These are phyloP conservation scores for Myotis davidii DNA, from an alignment of 2,113 vertebrate species.

Conservation along the genomic window DNA sequence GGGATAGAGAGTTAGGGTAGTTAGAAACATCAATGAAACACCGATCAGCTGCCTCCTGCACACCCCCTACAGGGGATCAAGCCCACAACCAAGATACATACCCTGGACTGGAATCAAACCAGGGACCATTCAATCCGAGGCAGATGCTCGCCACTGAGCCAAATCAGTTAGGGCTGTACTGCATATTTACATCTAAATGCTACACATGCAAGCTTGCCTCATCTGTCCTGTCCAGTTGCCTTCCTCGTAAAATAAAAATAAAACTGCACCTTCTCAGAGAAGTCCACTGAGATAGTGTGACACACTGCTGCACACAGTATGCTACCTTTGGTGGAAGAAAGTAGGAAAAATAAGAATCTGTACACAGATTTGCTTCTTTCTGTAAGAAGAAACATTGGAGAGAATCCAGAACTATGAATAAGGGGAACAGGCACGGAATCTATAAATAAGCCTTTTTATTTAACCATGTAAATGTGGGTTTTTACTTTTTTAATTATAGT, in stretches of 20 bases:
- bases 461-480: fast-evolving
- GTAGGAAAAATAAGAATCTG: not conserved
- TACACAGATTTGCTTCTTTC: fast-evolving
- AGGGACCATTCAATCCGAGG: too few species aligned
- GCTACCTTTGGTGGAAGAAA: too few species aligned
- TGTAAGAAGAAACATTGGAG: not conserved
- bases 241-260: not conserved
- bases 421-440: not conserved
- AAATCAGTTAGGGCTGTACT: too few species aligned
- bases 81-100: too few species aligned
- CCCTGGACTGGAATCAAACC: too few species aligned
- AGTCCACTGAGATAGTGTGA: fast-evolving
- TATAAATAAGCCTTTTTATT: not conserved
- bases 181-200: not conserved
- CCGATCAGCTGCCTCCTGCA: too few species aligned
- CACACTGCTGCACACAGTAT: fast-evolving
- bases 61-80: too few species aligned
- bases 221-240: not conserved
- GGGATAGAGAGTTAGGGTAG: too few species aligned
- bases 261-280: not conserved
- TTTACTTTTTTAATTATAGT: not conserved
- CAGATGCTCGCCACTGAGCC: too few species aligned
- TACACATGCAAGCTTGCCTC: not conserved
- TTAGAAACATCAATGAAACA: too few species aligned
- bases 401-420: not conserved